Evolutionary conservation across 2,888 invertebrate species (phyloP).

Genomic region (Drosophila nigricruria): DNA sequence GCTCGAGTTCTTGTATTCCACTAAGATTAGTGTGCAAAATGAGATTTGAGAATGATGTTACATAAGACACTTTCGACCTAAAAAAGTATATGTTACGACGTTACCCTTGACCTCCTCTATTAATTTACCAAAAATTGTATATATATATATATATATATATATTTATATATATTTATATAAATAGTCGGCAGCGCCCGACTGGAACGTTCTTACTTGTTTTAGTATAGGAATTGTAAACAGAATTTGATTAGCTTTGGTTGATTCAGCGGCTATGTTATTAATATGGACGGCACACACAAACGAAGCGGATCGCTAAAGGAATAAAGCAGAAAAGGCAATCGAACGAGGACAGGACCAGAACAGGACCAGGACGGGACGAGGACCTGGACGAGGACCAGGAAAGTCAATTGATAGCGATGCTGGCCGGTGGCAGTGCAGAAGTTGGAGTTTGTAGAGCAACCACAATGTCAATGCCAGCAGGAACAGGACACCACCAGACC

Average conservation of each 20-base stretch:
- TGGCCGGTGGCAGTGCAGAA: conserved; percentile 30
- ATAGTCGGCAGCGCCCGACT: no score
- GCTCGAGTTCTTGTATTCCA: not conserved
- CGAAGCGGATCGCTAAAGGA: conserved; percentile 1
- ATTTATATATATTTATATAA: no score
- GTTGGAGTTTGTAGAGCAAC: conserved; percentile 28
- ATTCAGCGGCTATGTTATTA: not conserved
- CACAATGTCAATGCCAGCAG: conserved; percentile 29
- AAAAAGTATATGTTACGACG: no score
- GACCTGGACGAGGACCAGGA: no score
- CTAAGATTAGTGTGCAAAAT: not conserved
- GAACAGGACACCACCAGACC: conserved; percentile 43
- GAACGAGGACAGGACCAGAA: not conserved
- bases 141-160: no score
- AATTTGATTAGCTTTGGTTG: not conserved
- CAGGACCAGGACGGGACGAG: no score
- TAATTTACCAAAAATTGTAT: no score
- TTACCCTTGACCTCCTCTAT: no score
- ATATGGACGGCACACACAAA: conserved; percentile 30
- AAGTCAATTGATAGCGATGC: conserved; percentile 34
- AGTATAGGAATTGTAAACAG: not conserved
- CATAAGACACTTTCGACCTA: not conserved
- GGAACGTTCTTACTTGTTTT: no score
- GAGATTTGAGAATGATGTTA: not conserved
- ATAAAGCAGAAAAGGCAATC: not conserved